Evolutionary conservation across 2,888 invertebrate genomes (phyloP), one percentile per base, ranked within the genome.

Genomic region (Ephialtes manifestator): DNA sequence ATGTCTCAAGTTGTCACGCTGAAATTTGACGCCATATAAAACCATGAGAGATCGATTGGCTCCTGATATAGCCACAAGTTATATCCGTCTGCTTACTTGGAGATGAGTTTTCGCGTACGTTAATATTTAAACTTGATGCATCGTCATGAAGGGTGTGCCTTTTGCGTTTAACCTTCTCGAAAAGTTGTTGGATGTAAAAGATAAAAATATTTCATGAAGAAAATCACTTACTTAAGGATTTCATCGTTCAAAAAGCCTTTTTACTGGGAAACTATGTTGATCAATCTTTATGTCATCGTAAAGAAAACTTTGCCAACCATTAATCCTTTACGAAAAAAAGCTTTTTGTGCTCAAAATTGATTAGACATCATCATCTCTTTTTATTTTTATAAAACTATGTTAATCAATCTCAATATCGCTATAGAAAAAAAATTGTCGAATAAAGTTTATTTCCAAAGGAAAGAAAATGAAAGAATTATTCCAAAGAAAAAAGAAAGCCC

Each of bases 41-140:
- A 43, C 43, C 18, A 20, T 20, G 39, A 20, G 10, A 39, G 65
- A 65, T 65, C 65, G 43, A 65, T 65, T 20, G 39, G 15, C 2
- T 31, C 31, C 28, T 31, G 31, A 60, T 60, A 60, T n/a, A 60
- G 7, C 15, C 11, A 8, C 60, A 31, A 8, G n/a, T 18, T 35
- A 63, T 60, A 60, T 60, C 35, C 60, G 28, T 24, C 24, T 55
- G 55, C 55, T 11, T 55, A 55, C 55, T 20, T 24, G 15, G 39
- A 18, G 39, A 63, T 35, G 39, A 63, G 18, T 35, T 63, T 63
- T 35, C 39, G 39, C 35, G 39, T 35, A 18, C 18, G 39, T 35
- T 63, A 35, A 63, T 63, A 63, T 63, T 63, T 63, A 39, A 18
- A 39, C n/a, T 63, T 35, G 39, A 31, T 18, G 63, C 63, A 63